Evolutionary conservation across 2,888 invertebrate species (phyloP).

Genomic region (Smittia sp.): DNA sequence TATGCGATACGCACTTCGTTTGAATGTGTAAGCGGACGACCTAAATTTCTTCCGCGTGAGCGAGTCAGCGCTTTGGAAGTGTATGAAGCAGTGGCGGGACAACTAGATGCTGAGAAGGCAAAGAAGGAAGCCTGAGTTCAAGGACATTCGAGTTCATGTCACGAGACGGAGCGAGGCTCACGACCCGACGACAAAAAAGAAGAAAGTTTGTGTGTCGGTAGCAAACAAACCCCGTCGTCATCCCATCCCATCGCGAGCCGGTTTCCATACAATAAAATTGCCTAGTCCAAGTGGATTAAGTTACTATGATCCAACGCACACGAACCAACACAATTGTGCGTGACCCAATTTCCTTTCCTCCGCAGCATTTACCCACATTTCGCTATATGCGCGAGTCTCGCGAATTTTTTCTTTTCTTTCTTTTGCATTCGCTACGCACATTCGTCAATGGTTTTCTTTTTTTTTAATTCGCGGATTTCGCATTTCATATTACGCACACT

Average conservation of each 20-base stretch:
- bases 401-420: constrained; percentile 5
- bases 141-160: not conserved
- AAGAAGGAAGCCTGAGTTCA: not conserved
- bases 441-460: not conserved
- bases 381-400: not conserved
- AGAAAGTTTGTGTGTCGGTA: not conserved
- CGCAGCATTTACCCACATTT: constrained; percentile 11
- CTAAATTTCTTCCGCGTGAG: not conserved
- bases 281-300: not conserved
- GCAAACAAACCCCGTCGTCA: not conserved
- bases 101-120: not conserved
- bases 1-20: constrained; percentile 12
- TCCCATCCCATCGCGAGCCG: not conserved
- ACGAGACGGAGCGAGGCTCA: not conserved
- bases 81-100: not conserved
- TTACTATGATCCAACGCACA: not conserved
- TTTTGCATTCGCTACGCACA: constrained; percentile 14
- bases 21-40: constrained; percentile 17
- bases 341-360: constrained; percentile 27
- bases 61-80: not conserved
- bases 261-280: too few species aligned
- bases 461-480: not conserved
- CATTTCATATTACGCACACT: not conserved
- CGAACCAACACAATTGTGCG: constrained; percentile 18
- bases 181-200: not conserved